Conservation (phyloP, 2,888 invertebrate species). For the Resseliella maxima region DNA sequence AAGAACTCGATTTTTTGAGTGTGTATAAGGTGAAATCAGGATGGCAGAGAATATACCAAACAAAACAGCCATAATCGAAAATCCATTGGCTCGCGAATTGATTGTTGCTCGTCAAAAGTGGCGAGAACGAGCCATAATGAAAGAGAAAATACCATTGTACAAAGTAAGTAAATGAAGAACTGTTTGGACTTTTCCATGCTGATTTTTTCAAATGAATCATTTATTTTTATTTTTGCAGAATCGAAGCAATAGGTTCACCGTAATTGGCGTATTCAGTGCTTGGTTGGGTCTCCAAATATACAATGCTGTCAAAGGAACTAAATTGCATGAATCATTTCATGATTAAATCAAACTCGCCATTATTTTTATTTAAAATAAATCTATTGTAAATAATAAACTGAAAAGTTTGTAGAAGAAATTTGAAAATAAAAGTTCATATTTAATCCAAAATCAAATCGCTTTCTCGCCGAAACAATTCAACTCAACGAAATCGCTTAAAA, state of each 20-base stretch:
- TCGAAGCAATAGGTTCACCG: background rate
- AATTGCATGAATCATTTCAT: background rate
- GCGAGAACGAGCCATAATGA: background rate
- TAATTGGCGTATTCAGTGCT: background rate
- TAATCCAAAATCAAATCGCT: background rate
- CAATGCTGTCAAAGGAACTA: background rate
- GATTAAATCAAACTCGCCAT: background rate
- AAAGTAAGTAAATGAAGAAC: conserved; percentile 1
- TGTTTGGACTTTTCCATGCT: background rate
- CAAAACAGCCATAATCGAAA: background rate
- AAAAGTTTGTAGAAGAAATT: background rate
- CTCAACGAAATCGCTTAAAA: background rate
- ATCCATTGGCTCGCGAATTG: background rate
- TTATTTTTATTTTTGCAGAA: background rate
- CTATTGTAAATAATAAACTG: background rate
- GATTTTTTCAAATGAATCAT: background rate
- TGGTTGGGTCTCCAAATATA: background rate
- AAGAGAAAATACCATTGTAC: background rate
- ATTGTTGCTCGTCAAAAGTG: background rate
- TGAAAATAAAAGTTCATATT: background rate
- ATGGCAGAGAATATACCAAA: conserved; percentile 8
- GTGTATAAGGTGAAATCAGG: background rate
- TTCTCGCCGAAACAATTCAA: background rate
- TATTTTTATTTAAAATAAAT: background rate
- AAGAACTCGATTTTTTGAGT: too few species aligned